phyloP scores from a whole-genome alignment of 2,888 invertebrate species.

The Epirrita christyi region DNA sequence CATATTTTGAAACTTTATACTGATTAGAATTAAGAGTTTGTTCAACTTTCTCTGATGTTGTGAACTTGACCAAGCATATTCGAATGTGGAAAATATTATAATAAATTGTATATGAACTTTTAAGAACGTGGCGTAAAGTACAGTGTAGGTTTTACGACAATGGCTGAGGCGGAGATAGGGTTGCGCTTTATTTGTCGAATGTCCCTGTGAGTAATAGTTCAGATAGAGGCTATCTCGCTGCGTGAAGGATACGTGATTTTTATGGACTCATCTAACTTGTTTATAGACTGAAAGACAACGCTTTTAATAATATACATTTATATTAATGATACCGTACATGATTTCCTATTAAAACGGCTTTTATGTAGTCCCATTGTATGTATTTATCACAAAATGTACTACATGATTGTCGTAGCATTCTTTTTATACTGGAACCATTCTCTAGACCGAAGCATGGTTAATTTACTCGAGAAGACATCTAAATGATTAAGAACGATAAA shows the following conservation, averaged over 20 bases:
- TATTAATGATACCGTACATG: slow-evolving; percentile 3
- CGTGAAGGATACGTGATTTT: slow-evolving; percentile 63
- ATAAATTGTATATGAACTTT: slow-evolving; percentile 48
- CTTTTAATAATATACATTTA: slow-evolving; percentile 33
- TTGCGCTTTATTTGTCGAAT: slow-evolving; percentile 59
- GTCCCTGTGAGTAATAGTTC: slow-evolving; percentile 67
- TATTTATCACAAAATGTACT: too few relatives aligned
- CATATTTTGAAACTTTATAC: not conserved
- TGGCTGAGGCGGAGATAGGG: slow-evolving; percentile 55
- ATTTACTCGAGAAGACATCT: slow-evolving; percentile 2
- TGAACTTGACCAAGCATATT: slow-evolving; percentile 24
- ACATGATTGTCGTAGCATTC: slow-evolving; percentile 12
- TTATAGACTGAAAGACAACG: slow-evolving; percentile 46
- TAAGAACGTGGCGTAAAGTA: slow-evolving; percentile 47
- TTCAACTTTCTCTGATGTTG: slow-evolving; percentile 7
- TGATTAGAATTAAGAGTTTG: not conserved
- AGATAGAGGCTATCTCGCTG: slow-evolving; percentile 67
- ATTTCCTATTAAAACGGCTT: not conserved
- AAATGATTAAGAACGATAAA: slow-evolving; percentile 10
- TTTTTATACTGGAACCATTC: not conserved
- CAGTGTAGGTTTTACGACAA: slow-evolving; percentile 48
- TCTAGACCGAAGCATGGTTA: not conserved
- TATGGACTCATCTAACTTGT: slow-evolving; percentile 52
- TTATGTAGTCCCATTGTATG: not conserved
- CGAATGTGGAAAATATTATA: slow-evolving; percentile 43